Evolutionary conservation across 2,113 vertebrate species (phyloP).

Genomic region (Crotalus viridis): DNA sequence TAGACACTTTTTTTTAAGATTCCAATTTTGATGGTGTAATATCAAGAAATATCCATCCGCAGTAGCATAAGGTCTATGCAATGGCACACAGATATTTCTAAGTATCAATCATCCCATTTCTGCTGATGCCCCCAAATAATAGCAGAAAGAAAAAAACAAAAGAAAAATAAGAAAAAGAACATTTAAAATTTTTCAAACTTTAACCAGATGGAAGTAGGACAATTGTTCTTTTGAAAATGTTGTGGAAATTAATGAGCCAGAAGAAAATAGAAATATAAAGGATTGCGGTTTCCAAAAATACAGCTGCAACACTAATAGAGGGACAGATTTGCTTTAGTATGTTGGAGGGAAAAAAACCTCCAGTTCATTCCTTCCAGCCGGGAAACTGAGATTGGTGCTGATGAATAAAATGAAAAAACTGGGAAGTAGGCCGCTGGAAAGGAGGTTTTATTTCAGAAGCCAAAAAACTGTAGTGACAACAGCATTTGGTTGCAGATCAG

Average conservation of each 20-base stretch:
- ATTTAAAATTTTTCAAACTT: conserved; percentile 56
- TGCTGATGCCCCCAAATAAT: conserved; percentile 70
- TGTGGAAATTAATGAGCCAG: conserved; percentile 74
- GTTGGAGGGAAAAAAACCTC: no score
- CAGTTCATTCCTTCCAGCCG: no score
- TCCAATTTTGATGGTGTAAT: conserved; percentile 65
- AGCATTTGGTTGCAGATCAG: no score
- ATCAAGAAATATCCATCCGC: conserved; percentile 61
- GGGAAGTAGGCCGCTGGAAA: no score
- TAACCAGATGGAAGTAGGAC: conserved; percentile 71
- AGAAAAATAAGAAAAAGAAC: conserved; percentile 52
- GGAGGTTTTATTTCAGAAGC: no score
- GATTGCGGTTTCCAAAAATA: conserved; percentile 75
- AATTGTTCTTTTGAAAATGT: conserved; percentile 75
- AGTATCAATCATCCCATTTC: conserved; percentile 67
- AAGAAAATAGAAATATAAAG: conserved; percentile 72
- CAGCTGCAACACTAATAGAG: conserved; percentile 60
- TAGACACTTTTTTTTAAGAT: conserved; percentile 62
- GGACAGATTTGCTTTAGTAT: conserved; percentile 62
- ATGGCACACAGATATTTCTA: conserved; percentile 51
- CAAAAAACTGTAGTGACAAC: no score
- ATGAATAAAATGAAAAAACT: no score
- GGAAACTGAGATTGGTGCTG: no score
- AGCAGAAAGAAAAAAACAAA: conserved; percentile 52
- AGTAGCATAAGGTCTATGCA: conserved; percentile 64